Conservation (phyloP, 2,113 vertebrate genomes). For the Cyphomyrus plagiostoma region DNA sequence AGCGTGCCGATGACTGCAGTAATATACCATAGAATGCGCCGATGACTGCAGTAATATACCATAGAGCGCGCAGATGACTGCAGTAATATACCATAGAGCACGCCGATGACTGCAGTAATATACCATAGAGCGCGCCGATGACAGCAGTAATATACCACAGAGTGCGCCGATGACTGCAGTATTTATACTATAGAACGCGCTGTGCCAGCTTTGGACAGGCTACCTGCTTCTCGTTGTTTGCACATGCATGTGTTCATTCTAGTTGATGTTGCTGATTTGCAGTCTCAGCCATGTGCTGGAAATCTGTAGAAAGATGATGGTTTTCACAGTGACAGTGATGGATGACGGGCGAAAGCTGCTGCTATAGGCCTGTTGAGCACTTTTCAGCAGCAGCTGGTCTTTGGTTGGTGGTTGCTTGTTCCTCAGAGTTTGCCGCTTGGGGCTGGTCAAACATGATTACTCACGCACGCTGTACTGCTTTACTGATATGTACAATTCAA, state of each 20-base stretch:
- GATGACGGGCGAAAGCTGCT: background rate
- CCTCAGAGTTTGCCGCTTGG: background rate
- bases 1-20: too few species aligned
- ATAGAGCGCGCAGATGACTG: background rate
- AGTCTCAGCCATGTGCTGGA: background rate
- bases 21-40: background rate
- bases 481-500: background rate
- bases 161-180: too few species aligned
- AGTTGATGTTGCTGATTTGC: background rate
- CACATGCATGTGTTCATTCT: background rate
- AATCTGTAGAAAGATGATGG: background rate
- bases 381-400: background rate
- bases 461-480: background rate
- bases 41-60: background rate
- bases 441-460: background rate
- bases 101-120: background rate
- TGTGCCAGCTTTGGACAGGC: background rate
- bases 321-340: background rate
- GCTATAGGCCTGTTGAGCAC: background rate
- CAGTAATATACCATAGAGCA: background rate
- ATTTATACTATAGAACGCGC: background rate
- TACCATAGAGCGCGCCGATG: background rate
- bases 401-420: background rate
- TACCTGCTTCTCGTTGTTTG: background rate
- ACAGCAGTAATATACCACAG: background rate